A percentile compares a stretch with the other conserved stretches of the same genome.
Evolutionary conservation across 2,888 invertebrate species (phyloP).

Genomic region (Xylocampa areola): DNA sequence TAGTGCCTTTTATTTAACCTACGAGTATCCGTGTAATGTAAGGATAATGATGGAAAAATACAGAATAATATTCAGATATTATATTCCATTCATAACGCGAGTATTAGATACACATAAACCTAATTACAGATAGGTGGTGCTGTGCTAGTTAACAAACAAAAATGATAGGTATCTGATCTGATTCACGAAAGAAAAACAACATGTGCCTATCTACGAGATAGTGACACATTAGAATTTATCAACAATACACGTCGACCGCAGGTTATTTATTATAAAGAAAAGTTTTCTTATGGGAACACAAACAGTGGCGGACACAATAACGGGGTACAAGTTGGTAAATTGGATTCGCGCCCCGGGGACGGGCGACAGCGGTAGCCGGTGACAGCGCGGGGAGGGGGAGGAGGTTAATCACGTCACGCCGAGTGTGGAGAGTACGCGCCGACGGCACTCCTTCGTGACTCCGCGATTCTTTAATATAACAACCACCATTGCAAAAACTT

Average conservation of each 20-base stretch:
- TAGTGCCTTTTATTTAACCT: too few species aligned
- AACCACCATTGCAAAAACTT: conserved; percentile 20
- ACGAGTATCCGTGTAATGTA: too few species aligned
- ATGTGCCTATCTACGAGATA: background rate
- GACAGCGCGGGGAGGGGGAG: conserved; percentile 33
- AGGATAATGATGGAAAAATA: background rate
- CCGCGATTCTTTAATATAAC: conserved; percentile 17
- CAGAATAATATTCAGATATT: background rate
- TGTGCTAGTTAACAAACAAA: background rate
- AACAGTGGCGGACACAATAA: conserved; percentile 76
- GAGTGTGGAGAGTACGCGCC: conserved; percentile 44
- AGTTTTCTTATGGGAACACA: conserved; percentile 72
- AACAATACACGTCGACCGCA: conserved; percentile 56
- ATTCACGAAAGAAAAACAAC: conserved; percentile 12
- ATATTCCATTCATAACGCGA: conserved; percentile 1
- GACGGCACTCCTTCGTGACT: conserved; percentile 39
- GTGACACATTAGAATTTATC: conserved; percentile 38
- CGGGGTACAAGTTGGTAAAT: conserved; percentile 83
- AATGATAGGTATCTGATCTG: background rate
- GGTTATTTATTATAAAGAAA: conserved; percentile 70
- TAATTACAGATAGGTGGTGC: background rate
- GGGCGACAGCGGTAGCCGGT: conserved; percentile 61
- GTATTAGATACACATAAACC: background rate
- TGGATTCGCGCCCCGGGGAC: conserved; percentile 82
- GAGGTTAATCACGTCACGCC: conserved; percentile 63